phyloP scores from a whole-genome alignment of 1,140 invertebrate species.

The Scaptomyza hsui region DNA sequence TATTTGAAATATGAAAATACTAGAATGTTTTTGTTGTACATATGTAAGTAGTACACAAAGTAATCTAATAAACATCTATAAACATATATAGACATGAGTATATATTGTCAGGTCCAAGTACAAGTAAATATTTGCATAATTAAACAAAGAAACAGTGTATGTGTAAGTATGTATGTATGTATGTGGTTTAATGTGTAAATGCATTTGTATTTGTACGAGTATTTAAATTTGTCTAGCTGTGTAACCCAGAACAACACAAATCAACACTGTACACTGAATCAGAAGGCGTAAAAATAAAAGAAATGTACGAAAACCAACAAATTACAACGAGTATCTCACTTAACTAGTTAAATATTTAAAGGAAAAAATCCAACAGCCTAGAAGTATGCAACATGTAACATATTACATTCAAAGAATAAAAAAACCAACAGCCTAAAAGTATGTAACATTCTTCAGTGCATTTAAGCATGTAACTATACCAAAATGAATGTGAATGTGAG shows the following conservation, averaged over 20 bases:
- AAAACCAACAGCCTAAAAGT: background rate
- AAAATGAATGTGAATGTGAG: conserved; percentile 10
- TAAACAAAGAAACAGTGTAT: background rate
- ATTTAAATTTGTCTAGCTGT: conserved; percentile 45
- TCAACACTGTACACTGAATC: conserved; percentile 54
- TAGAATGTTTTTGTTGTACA: conserved; percentile 2
- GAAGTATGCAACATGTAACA: too few species aligned
- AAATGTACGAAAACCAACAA: conserved; percentile 69
- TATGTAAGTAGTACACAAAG: conserved; percentile 7
- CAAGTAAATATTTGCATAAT: conserved; percentile 22
- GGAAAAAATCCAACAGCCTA: too few species aligned
- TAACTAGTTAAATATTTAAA: background rate
- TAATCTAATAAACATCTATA: conserved; percentile 19
- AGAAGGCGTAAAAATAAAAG: conserved; percentile 68
- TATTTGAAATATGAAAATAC: conserved; percentile 21
- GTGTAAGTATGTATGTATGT: conserved; percentile 8
- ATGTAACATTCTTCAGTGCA: conserved; percentile 7
- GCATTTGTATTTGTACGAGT: conserved; percentile 38
- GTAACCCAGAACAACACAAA: conserved; percentile 43
- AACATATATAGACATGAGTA: background rate
- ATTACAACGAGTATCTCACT: conserved; percentile 2
- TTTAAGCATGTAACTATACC: background rate
- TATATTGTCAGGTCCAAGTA: background rate
- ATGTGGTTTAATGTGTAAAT: conserved; percentile 18
- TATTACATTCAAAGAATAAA: background rate